A percentile compares a stretch with the other conserved stretches of the same genome.
phyloP scores from a whole-genome alignment of 2,797 vertebrate genomes.

The Tinamus major region DNA sequence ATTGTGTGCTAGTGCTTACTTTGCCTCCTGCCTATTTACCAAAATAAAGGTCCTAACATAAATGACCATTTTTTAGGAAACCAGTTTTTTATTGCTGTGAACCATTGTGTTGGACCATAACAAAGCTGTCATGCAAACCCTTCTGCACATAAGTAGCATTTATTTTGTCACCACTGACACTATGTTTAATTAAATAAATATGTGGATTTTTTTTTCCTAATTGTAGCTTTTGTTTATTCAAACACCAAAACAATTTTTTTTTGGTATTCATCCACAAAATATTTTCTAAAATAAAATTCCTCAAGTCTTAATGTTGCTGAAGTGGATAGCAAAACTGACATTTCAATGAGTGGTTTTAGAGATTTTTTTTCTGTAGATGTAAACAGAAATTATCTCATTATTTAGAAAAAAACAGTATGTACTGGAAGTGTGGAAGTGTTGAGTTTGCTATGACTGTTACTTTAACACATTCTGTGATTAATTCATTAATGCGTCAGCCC shows the following conservation, averaged over 20 bases:
- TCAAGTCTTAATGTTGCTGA: neutral
- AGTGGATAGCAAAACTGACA: neutral
- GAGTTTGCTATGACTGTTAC: neutral
- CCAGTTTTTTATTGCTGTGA: neutral
- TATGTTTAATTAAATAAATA: neutral
- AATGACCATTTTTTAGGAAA: neutral
- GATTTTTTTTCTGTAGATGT: neutral
- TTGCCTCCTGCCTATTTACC: neutral
- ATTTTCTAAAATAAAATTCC: neutral
- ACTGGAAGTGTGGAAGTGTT: neutral
- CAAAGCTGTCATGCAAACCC: neutral
- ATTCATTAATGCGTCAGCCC: conserved; percentile 25
- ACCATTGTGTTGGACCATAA: neutral
- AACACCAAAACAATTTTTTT: neutral
- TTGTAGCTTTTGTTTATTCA: neutral
- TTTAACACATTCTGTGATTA: conserved; percentile 24
- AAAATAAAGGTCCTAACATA: neutral
- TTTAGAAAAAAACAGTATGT: neutral
- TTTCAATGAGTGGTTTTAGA: neutral
- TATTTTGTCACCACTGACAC: rapidly evolving
- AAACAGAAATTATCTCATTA: neutral
- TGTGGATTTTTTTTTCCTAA: neutral
- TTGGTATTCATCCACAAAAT: neutral
- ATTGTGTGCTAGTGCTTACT: neutral
- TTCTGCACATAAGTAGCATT: neutral